A percentile compares a stretch with the other conserved stretches of the same genome.
Evolutionary conservation across 2,113 vertebrate genomes (phyloP).

Genomic region (Alouatta palliata): DNA sequence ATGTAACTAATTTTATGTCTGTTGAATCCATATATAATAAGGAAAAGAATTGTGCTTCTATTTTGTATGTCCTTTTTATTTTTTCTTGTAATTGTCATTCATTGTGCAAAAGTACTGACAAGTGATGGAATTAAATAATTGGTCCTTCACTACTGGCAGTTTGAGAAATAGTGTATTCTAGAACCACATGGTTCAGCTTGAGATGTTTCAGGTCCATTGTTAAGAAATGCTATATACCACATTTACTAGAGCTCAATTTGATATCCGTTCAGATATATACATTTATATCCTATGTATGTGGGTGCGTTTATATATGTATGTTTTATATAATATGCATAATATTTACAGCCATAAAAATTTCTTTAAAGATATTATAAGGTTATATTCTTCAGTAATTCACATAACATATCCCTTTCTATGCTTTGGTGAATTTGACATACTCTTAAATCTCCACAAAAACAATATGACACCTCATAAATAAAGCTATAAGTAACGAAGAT

Average conservation of each 20-base stretch:
- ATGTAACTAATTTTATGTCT: not conserved
- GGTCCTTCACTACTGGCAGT: not conserved
- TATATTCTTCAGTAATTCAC: not conserved
- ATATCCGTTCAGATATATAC: not conserved
- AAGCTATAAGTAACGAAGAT: not conserved
- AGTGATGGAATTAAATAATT: not conserved
- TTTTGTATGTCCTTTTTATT: not conserved
- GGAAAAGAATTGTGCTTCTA: not conserved
- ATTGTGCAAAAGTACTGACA: not conserved
- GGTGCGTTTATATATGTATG: not conserved
- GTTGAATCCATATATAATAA: not conserved
- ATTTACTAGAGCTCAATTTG: not conserved
- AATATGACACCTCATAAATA: not conserved
- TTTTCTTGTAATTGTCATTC: not conserved
- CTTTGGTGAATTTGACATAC: not conserved
- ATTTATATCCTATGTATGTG: not conserved
- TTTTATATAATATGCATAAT: not conserved
- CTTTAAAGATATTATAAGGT: slow-evolving; percentile 13
- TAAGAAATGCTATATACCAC: not conserved
- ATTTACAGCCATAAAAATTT: slow-evolving; percentile 4
- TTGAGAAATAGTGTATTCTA: not conserved
- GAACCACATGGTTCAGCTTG: not conserved
- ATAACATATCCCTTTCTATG: not conserved
- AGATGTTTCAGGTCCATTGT: not conserved
- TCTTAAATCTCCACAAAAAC: not conserved